Base-by-base conservation (phyloP, 2,888 invertebrate genomes). In the Lasius fuliginosus region DNA sequence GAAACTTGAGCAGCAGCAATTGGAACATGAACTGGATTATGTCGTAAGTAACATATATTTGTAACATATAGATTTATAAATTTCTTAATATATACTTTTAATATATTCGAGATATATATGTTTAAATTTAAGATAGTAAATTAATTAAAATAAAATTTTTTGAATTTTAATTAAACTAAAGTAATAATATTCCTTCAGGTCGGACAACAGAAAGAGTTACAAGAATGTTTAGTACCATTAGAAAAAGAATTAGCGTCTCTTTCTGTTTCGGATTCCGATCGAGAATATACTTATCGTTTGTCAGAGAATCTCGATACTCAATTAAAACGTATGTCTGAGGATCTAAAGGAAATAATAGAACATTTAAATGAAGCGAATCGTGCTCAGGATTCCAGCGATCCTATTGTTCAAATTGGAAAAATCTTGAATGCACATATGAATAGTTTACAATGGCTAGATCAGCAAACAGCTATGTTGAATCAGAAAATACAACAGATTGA, bases 351-450 rank as follows among this genome's bases (percentile, higher is more conserved):
- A 95, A 98, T 99, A 12, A 98, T 99, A 82, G 98, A 99, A 92
- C 98, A 99, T 94, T 96, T 99, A 46, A 99, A 99, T 94, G 98
- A 98, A 92, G 97, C 98, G 0, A 98, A 98, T 93, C 97, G 97
- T 91, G 96, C 97, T 62, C 97, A 98, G 92, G 98, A 99, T 91
- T 96, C 97, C 62, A 97, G 97, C 87, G 99, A 99, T 95, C 99
- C 99, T 0, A 97, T 99, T 69, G 97, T 98, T 11, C 99, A 99
- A 95, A 98, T 99, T 89, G 98, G 98, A 0, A 98, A 98, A 89
- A 99, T 99, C 87, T 95, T 99, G 4, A 99, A 99, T 95, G 98
- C 99, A 0, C 99, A 99, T 94, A 99, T 99, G 97, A 98, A 98
- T 68, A 98, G 99, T 0, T 96, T 99, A 93, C 98, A 99, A 91